Percentiles rank a stretch among this genome's conserved stretches.
phyloP scores from a whole-genome alignment of 2,797 vertebrate species.

The Emys orbicularis region DNA sequence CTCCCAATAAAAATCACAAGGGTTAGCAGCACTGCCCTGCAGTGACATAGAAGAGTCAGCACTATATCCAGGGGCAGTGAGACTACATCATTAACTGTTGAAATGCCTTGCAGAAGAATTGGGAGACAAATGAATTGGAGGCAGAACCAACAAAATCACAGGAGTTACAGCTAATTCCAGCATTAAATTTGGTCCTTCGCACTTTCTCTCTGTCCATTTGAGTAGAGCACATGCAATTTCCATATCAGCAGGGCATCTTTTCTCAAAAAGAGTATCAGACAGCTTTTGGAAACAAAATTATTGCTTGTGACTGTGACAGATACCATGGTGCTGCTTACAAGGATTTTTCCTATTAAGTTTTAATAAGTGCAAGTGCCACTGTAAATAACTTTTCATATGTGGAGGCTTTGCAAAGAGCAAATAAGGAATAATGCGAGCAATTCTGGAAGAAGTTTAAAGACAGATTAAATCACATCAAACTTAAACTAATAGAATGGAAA shows the following conservation, averaged over 20 bases:
- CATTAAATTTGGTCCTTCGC: not conserved
- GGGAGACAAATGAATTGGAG: conserved; percentile 29
- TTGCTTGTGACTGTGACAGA: conserved; percentile 77
- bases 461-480: conserved; percentile 71
- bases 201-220: conserved; percentile 49
- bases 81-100: conserved; percentile 14
- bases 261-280: not conserved
- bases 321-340: conserved; percentile 73
- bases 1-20: conserved; percentile 28
- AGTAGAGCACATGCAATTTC: conserved; percentile 68
- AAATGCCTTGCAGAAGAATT: conserved; percentile 9
- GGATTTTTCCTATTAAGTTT: conserved; percentile 81
- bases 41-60: conserved; percentile 28
- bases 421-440: conserved; percentile 74
- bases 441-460: conserved; percentile 70
- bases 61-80: not conserved
- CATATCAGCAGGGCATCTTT: conserved; percentile 63
- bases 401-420: conserved; percentile 75
- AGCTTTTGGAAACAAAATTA: conserved; percentile 74
- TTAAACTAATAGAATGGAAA: conserved; percentile 69
- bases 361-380: conserved; percentile 69
- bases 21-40: conserved; percentile 36
- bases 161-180: not conserved
- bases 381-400: conserved; percentile 81
- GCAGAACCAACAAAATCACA: not conserved